These are phyloP conservation scores for Andrena flavipes DNA, from an alignment of 2,888 invertebrate genomes.

Conservation along the genomic window DNA sequence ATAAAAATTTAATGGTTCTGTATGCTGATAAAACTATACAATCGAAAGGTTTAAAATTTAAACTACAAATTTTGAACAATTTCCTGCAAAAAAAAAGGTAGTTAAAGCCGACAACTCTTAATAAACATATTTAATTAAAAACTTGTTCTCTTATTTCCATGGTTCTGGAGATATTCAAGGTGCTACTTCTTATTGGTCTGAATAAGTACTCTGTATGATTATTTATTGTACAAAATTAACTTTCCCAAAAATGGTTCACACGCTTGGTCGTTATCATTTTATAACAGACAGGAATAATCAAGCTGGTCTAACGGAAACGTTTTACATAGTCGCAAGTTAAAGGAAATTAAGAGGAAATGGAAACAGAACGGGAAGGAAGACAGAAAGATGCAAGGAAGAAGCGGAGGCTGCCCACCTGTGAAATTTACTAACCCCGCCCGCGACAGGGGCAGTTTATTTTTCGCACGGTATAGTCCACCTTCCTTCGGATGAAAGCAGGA, in stretches of 20 bases:
- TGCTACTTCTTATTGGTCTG: too few relatives aligned
- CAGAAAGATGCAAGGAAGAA: constrained; percentile 10
- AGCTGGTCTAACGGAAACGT: neutral
- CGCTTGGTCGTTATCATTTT: neutral
- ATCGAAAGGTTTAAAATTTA: too few relatives aligned
- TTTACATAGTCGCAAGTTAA: neutral
- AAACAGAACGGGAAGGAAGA: constrained; percentile 22
- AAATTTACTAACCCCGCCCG: constrained; percentile 75
- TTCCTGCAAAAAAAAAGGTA: too few relatives aligned
- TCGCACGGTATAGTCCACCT: constrained; percentile 59
- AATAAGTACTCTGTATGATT: neutral
- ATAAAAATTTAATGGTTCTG: too few relatives aligned
- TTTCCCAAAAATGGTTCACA: neutral
- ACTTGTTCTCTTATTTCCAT: neutral
- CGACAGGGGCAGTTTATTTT: constrained; percentile 72
- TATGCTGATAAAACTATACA: too few relatives aligned
- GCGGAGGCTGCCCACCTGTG: constrained; percentile 69
- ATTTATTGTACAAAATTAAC: neutral
- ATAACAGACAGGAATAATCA: neutral
- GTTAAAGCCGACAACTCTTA: too few relatives aligned
- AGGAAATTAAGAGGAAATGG: neutral
- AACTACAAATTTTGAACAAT: too few relatives aligned
- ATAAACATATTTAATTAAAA: neutral
- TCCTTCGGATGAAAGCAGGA: constrained; percentile 56
- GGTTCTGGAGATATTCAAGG: too few relatives aligned